phyloP scores from a whole-genome alignment of 2,113 vertebrate species.

The Indicator indicator region DNA sequence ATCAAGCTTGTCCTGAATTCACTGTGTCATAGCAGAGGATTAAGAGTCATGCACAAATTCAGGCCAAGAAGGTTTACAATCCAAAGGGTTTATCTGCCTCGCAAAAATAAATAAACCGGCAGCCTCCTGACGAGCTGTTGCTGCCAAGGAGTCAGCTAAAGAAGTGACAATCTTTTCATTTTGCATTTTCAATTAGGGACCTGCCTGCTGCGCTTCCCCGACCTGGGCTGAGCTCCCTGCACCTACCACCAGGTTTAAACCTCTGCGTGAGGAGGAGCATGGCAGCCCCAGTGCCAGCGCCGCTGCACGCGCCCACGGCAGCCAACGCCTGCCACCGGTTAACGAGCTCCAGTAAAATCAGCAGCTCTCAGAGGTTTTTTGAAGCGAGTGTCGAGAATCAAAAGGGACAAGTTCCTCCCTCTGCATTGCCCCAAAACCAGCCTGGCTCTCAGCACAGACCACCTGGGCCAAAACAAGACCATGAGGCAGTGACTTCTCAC shows the following conservation, averaged over 20 bases:
- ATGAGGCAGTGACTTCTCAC: too few relatives aligned
- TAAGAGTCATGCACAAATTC: slow-evolving; percentile 62
- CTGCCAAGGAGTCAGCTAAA: slow-evolving; percentile 47
- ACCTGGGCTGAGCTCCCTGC: not conserved
- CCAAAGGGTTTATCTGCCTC: slow-evolving; percentile 56
- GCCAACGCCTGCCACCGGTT: not conserved
- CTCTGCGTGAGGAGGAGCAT: not conserved
- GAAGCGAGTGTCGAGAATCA: not conserved
- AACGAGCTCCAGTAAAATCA: not conserved
- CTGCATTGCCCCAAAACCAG: not conserved
- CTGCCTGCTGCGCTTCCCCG: not conserved
- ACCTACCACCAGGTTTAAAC: not conserved
- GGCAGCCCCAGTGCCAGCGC: accelerated
- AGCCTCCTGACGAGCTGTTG: not conserved
- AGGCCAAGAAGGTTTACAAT: slow-evolving; percentile 63
- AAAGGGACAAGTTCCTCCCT: not conserved
- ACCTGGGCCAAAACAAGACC: not conserved
- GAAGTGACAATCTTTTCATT: slow-evolving; percentile 44
- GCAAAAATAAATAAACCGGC: slow-evolving; percentile 48
- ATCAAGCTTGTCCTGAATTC: slow-evolving; percentile 53
- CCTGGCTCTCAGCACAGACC: not conserved
- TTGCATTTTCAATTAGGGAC: slow-evolving; percentile 47
- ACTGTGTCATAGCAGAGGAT: slow-evolving; percentile 58
- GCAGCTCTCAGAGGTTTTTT: not conserved
- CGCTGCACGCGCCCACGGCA: not conserved